Evolutionary conservation across 2,888 invertebrate genomes (phyloP), one percentile per base, ranked within the genome.

Genomic region (Caenorhabditis angaria): DNA sequence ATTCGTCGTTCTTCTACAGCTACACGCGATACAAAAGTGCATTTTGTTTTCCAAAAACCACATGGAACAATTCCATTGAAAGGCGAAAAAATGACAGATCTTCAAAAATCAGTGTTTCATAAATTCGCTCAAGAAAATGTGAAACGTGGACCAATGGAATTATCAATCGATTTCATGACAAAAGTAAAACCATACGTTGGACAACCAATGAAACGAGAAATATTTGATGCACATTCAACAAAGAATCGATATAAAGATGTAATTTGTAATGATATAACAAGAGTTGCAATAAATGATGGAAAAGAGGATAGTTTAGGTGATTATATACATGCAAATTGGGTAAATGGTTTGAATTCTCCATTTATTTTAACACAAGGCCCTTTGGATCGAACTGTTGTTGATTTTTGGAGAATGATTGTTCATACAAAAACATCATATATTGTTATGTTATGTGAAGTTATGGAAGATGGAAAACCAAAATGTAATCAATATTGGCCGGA

Each of bases 231-330:
- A 55, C 66, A 74, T 50, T 56, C 64, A 24, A 59, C 66, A 1
- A 74, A 74, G 22, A 74, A 74, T 55, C 74, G 74, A 0, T 74
- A 74, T 25, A 74, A 74, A 67, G 74, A 74, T 51, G 70, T 74
- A 4, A 29, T 74, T 0, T 74, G 74, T 54, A 70, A 67, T 51
- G 70, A 70, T 22, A n/a, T 69, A 0, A 74, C 74, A 0, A 66
- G 74, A 1, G 74, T 74, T 28, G 54, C 62, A 41, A 61, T 74
- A 12, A 55, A 64, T 24, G 74, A 74, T 41, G 70, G 70, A 5
- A 32, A 47, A 27, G 70, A 74, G 1, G 62, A 55, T 24, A 27
- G 29, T 1, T 25, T 27, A 24, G 59, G 65, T 35, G 74, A 74
- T 47, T 74, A 74, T 54, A 74, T 74, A 35, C 74, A 74, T 32